A percentile compares a stretch with the other conserved stretches of the same genome.
Evolutionary conservation across 92 coral and sea anemone species (phyloP).

Genomic region (Epizoanthus illoricatus): DNA sequence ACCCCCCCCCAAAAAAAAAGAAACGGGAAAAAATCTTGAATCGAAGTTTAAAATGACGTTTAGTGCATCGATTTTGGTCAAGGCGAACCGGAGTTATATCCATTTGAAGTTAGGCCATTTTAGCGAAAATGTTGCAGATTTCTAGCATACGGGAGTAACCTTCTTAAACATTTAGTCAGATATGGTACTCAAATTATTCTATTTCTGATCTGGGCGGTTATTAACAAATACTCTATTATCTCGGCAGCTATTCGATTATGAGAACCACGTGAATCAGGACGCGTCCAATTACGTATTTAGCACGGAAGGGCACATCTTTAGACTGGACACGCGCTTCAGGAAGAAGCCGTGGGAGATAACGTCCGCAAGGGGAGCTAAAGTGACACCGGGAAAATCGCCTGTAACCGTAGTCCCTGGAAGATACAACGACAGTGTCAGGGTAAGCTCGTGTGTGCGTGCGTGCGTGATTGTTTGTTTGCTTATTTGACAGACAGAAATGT

Average conservation of each 20-base stretch:
- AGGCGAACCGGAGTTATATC: no score
- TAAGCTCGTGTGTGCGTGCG: conserved; percentile 28
- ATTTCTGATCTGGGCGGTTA: no score
- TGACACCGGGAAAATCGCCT: conserved; percentile 24
- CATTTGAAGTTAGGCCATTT: no score
- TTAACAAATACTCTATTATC: background rate
- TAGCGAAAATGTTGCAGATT: no score
- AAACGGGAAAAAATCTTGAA: no score
- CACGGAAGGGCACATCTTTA: conserved; percentile 92
- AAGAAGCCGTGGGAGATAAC: conserved; percentile 60
- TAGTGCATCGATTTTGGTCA: no score
- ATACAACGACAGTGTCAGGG: conserved; percentile 76
- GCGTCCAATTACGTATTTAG: conserved; percentile 95
- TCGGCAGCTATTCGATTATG: conserved; percentile 80
- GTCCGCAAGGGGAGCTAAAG: conserved; percentile 31
- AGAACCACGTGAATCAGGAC: conserved; percentile 91
- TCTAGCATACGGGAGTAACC: no score
- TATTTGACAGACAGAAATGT: no score
- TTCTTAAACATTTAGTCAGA: no score
- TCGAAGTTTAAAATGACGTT: no score
- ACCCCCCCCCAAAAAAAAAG: no score
- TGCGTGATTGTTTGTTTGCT: background rate
- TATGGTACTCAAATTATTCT: no score
- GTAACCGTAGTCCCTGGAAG: conserved; percentile 50
- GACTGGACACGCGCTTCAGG: conserved; percentile 72